Percentiles rank a stretch among this genome's conserved stretches.
Evolutionary conservation across 2,888 invertebrate species (phyloP).

Genomic region (Plemyria rubiginata): DNA sequence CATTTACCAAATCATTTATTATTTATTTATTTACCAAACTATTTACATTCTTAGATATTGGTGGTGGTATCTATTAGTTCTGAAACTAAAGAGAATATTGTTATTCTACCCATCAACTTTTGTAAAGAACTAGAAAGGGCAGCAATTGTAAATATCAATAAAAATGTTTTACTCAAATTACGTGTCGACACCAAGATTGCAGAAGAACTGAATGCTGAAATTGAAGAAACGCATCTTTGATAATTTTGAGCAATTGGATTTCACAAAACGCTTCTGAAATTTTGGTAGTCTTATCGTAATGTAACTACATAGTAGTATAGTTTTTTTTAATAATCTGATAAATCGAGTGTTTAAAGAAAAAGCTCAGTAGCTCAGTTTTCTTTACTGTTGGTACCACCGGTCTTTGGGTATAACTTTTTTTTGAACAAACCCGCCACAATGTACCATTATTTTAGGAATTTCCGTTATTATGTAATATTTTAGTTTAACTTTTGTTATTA

Average conservation of each 20-base stretch:
- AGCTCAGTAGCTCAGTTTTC: conserved; percentile 5
- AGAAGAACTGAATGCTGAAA: background rate
- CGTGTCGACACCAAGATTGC: conserved; percentile 5
- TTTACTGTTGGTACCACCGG: background rate
- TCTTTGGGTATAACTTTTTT: background rate
- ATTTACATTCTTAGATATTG: conserved; percentile 9
- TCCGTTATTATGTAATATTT: too few relatives aligned
- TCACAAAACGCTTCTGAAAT: conserved; percentile 1
- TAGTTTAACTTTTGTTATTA: too few relatives aligned
- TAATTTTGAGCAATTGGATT: background rate
- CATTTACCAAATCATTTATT: conserved; percentile 56
- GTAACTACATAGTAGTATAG: background rate
- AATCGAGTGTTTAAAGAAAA: background rate
- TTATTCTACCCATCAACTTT: conserved; percentile 10
- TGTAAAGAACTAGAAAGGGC: conserved; percentile 41
- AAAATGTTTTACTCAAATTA: conserved; percentile 46
- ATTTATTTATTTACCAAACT: too few relatives aligned
- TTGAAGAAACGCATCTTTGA: background rate
- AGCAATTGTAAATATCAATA: conserved; percentile 72
- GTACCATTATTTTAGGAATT: too few relatives aligned
- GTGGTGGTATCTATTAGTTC: conserved; percentile 43
- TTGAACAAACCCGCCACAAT: too few relatives aligned
- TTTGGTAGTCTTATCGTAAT: background rate
- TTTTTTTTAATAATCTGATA: background rate
- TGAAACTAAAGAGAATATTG: conserved; percentile 2